Conservation (phyloP, 2,888 invertebrate genomes). For the Sarcophaga caerulescens region DNA sequence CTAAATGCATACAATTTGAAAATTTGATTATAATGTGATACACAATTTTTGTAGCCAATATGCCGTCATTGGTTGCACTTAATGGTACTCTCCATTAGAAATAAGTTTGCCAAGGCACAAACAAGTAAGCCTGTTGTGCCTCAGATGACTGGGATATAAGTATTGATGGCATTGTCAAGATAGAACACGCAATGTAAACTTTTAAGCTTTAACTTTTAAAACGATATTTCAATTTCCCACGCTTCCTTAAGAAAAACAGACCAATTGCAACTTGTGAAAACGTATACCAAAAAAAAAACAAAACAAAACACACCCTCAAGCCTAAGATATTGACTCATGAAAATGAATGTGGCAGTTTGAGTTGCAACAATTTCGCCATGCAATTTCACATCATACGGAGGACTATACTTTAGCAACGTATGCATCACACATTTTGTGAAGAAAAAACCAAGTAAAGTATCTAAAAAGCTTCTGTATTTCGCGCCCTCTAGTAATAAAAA, state of each 20-base stretch:
- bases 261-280: neutral
- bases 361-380: slow-evolving; percentile 56
- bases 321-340: slow-evolving; percentile 38
- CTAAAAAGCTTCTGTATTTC: slow-evolving; percentile 67
- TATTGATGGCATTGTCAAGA: slow-evolving; percentile 58
- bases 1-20: slow-evolving; percentile 15
- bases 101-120: neutral
- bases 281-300: neutral
- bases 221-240: slow-evolving; percentile 65
- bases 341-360: slow-evolving; percentile 19
- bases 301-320: slow-evolving; percentile 60
- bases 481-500: slow-evolving; percentile 67
- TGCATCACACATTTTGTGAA: slow-evolving; percentile 63
- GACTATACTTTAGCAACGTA: neutral
- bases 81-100: slow-evolving; percentile 18
- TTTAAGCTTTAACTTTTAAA: slow-evolving; percentile 17
- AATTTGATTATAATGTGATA: slow-evolving; percentile 7
- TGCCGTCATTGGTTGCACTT: neutral
- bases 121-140: neutral
- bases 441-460: neutral
- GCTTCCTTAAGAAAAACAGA: slow-evolving; percentile 59
- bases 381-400: slow-evolving; percentile 55
- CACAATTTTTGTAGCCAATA: neutral
- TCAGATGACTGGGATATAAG: neutral
- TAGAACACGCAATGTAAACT: slow-evolving; percentile 57